Base-by-base conservation (phyloP, 2,113 vertebrate species). In the Ibidorhyncha struthersii region DNA sequence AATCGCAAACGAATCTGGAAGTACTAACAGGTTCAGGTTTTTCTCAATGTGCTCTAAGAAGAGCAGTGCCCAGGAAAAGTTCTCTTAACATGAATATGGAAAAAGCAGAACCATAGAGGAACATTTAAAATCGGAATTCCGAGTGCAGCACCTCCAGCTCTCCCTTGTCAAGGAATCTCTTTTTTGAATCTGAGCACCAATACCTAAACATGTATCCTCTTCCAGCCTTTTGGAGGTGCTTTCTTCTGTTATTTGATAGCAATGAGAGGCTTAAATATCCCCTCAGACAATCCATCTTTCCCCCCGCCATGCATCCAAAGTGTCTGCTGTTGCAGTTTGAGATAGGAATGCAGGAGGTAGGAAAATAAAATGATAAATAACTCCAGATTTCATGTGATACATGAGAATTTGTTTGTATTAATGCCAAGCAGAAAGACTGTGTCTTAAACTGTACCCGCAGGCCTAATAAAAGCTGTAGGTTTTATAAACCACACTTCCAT, bases 81-180 rank as follows among this genome's bases (percentile, higher is more conserved):
- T 91, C 21, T 82, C 40, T 45, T 45, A 45, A 85, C 41, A 17
- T 8, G 30, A 89, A 78, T 80, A 83, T 16, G 11, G 43, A 27
- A 76, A 82, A 86, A 84, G 53, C 25, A 90, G 70, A 90, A 86
- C 61, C 40, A 36, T 63, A 84, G 83, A 62, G 70, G 45, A 83
- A 90, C 47, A 69, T 38, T 89, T 50, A 95, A 92, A 87, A 62
- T 95, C 85, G 43, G 43, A 45, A 45, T 84, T 89, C n/a, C 45
- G 43, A 86, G 55, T 82, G 95, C 74, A 94, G 70, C 61, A 73
- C 36, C 41, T 90, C 82, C 59, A 55, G 49, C 47, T 90, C 95
- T 97, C 84, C 71, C 86, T 92, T 83, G 40, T 66, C 17, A 80
- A 97, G 84, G 89, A 97, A 89, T 89, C n/a, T 22, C 89, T 82